Conservation (phyloP, 2,113 vertebrate genomes). For the Butastur rufipennis region DNA sequence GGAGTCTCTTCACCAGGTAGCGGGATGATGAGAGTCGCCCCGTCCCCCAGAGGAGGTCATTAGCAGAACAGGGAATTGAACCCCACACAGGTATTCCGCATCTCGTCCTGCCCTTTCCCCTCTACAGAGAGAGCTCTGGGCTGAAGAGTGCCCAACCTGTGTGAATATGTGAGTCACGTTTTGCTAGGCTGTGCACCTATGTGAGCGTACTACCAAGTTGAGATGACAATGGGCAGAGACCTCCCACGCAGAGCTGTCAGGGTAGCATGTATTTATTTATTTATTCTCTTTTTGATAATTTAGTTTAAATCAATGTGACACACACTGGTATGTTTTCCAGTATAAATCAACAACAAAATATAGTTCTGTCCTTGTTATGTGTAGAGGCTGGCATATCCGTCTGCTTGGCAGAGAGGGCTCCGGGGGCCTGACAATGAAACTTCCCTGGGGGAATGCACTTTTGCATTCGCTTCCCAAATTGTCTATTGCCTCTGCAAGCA, state of each 20-base stretch:
- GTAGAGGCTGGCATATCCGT: not conserved
- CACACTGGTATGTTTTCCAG: not conserved
- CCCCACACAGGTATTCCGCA: not conserved
- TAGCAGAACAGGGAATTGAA: not conserved
- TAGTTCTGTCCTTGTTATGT: conserved; percentile 25
- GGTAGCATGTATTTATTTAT: not conserved
- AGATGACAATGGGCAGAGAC: conserved; percentile 11
- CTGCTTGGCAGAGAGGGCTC: conserved; percentile 14
- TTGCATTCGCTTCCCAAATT: conserved; percentile 8
- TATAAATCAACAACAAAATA: conserved; percentile 47
- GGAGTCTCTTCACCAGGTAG: not conserved
- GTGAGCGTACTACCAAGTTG: not conserved
- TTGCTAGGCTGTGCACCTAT: conserved; percentile 30
- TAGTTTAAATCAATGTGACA: conserved; percentile 44
- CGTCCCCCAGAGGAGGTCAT: not conserved
- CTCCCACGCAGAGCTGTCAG: conserved; percentile 10
- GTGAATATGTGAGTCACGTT: conserved; percentile 16
- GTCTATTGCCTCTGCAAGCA: conserved; percentile 43
- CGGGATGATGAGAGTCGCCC: not conserved
- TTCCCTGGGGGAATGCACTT: conserved; percentile 12
- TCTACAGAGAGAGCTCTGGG: not conserved
- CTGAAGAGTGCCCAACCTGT: not conserved
- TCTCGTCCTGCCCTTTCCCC: not conserved
- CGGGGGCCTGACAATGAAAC: not conserved
- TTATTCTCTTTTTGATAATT: conserved; percentile 34